Base-by-base conservation (phyloP, 2,888 invertebrate species). In the Diploptera punctata region DNA sequence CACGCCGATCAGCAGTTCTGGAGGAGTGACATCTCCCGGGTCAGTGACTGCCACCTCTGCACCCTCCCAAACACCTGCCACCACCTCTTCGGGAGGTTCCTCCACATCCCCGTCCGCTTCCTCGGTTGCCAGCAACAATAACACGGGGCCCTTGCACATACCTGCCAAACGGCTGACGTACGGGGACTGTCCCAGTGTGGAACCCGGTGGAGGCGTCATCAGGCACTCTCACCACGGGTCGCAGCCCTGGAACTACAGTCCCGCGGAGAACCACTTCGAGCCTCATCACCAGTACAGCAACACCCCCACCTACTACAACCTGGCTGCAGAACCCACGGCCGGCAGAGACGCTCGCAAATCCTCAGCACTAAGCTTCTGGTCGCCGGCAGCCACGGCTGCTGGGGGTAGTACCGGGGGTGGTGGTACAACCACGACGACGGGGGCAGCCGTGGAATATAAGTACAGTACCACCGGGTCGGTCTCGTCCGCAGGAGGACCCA, bases 81-180 rank as follows among this genome's bases (percentile, higher is more conserved):
- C 76, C 75, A 49, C 77, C 75, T 67, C 75, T 72, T 43, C 73
- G 68, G 65, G 65, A 44, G 65, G 65, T 65, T 65, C 77, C 75
- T 67, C 75, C 69, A 29, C 73, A 68, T 44, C 73, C 75, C 31
- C 75, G 65, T 44, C 69, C 70, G 29, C 67, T 61, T 49, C 69
- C 70, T 44, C 74, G 57, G 44, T 84, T 87, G 80, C 87, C 88
- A 81, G 86, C 88, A 54, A 86, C 88, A 26, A 81, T 82, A 79
- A 79, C 69, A 68, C 70, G 18, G 93, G 93, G 76, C 92, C 92
- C 74, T 87, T 95, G 76, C 95, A 95, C 86, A 95, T 95, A 84
- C 95, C 95, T 77, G 95, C 95, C 80, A 95, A 95, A 84, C 88
- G 94, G 81, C 84, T 87, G 73, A 84, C 85, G 24, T 91, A 86